phyloP scores from a whole-genome alignment of 2,888 invertebrate genomes.

The Brachyptera risi region DNA sequence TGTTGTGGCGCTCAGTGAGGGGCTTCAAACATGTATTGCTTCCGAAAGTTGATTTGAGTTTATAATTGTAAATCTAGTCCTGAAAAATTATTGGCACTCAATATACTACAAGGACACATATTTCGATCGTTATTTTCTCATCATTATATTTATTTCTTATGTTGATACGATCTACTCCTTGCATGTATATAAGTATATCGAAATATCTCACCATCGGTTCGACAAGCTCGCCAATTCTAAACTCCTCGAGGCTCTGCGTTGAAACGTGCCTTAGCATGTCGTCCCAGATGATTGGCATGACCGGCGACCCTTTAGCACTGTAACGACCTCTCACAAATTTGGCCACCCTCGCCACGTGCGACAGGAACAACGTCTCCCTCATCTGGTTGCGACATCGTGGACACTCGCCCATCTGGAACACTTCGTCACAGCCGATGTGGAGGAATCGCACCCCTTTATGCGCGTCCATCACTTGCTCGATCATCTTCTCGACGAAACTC shows the following conservation, averaged over 20 bases:
- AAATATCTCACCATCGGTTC: slow-evolving; percentile 69
- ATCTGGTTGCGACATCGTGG: slow-evolving; percentile 51
- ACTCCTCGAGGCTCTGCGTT: slow-evolving; percentile 55
- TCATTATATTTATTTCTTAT: too few relatives aligned
- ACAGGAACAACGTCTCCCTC: slow-evolving; percentile 56
- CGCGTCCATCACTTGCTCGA: slow-evolving; percentile 49
- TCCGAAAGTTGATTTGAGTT: too few relatives aligned
- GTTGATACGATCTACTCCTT: too few relatives aligned
- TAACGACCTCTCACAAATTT: slow-evolving; percentile 56
- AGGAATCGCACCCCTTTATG: slow-evolving; percentile 48
- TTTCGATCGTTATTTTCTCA: too few relatives aligned
- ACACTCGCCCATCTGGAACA: slow-evolving; percentile 66
- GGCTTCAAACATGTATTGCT: too few relatives aligned
- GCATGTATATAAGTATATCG: too few relatives aligned
- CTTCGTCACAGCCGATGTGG: slow-evolving; percentile 73
- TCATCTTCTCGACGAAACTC: slow-evolving; percentile 60
- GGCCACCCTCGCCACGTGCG: slow-evolving; percentile 58
- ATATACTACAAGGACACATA: too few relatives aligned
- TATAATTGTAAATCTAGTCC: too few relatives aligned
- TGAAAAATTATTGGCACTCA: too few relatives aligned
- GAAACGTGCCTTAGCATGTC: slow-evolving; percentile 70
- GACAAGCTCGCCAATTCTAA: slow-evolving; percentile 60
- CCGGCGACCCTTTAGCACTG: slow-evolving; percentile 42
- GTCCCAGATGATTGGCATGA: slow-evolving; percentile 71
- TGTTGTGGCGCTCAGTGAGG: too few relatives aligned